Percentiles rank a stretch among this genome's conserved stretches.
Conservation (phyloP, 2,113 vertebrate species). For the Condylura cristata region DNA sequence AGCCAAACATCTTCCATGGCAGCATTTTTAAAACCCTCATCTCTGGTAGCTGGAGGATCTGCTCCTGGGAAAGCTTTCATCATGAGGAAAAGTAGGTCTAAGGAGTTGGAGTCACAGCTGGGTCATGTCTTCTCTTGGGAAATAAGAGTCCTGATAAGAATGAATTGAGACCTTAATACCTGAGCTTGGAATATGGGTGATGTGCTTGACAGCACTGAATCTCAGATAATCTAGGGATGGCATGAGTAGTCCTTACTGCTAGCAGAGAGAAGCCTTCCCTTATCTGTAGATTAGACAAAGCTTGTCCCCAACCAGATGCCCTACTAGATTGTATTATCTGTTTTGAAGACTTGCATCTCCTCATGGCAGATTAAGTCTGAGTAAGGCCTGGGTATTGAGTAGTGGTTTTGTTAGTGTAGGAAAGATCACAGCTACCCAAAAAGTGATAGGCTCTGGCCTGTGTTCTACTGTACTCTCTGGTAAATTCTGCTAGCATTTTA, state of each 20-base stretch:
- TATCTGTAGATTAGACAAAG: neutral
- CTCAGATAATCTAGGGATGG: neutral
- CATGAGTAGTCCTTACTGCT: neutral
- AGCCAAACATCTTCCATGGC: neutral
- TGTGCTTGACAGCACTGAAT: neutral
- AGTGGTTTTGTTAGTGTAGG: neutral
- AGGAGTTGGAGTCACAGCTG: neutral
- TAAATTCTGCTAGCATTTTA: neutral
- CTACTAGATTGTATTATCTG: neutral
- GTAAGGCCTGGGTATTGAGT: neutral
- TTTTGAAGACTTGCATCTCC: neutral
- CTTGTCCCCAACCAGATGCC: neutral
- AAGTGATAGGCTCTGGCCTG: neutral
- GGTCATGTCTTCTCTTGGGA: neutral
- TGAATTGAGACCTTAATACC: neutral
- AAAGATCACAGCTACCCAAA: neutral
- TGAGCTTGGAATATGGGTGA: neutral
- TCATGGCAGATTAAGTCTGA: neutral
- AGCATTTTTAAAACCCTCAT: neutral
- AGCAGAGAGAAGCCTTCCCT: no score
- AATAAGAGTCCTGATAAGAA: neutral
- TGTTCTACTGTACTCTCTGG: neutral
- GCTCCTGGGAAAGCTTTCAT: no score
- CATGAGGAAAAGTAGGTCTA: neutral
- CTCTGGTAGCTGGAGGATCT: neutral